Evolutionary conservation across 2,113 vertebrate species (phyloP).

Genomic region (Nothoprocta pentlandii): DNA sequence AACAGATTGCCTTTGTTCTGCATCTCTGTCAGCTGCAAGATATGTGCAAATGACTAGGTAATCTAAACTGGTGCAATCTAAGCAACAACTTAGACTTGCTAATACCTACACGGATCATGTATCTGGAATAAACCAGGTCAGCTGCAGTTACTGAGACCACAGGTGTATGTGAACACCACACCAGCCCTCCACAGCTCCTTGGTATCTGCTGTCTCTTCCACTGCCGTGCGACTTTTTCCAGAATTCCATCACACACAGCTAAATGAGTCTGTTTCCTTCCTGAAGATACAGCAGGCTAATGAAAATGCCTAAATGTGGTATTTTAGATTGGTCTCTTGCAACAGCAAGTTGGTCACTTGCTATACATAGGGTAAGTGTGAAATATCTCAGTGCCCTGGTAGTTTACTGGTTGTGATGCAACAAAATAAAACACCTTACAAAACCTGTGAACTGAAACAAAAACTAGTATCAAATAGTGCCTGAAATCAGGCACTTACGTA

Average conservation of each 20-base stretch:
- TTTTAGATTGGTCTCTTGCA: background rate
- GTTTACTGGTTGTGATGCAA: constrained; percentile 18
- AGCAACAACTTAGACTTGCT: background rate
- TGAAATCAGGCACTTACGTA: background rate
- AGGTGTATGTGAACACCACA: background rate
- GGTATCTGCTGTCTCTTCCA: background rate
- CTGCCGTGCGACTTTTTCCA: background rate
- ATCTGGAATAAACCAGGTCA: background rate
- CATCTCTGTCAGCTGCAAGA: background rate
- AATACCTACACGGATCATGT: background rate
- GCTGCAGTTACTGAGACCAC: background rate
- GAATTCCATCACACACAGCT: background rate
- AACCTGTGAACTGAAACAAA: constrained; percentile 10
- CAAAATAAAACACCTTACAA: constrained; percentile 21
- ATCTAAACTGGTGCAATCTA: background rate
- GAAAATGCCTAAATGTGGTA: background rate
- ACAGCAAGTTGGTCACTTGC: background rate
- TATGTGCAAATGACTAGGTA: background rate
- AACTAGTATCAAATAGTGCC: background rate
- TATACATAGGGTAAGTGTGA: constrained; percentile 5
- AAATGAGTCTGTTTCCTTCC: background rate
- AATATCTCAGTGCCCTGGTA: background rate
- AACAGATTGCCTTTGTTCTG: background rate
- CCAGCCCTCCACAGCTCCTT: background rate
- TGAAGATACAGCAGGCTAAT: background rate